Evolutionary conservation across 2,797 vertebrate species (phyloP), one percentile per base, ranked within the genome.

Genomic region (Thripadectes ignobilis): DNA sequence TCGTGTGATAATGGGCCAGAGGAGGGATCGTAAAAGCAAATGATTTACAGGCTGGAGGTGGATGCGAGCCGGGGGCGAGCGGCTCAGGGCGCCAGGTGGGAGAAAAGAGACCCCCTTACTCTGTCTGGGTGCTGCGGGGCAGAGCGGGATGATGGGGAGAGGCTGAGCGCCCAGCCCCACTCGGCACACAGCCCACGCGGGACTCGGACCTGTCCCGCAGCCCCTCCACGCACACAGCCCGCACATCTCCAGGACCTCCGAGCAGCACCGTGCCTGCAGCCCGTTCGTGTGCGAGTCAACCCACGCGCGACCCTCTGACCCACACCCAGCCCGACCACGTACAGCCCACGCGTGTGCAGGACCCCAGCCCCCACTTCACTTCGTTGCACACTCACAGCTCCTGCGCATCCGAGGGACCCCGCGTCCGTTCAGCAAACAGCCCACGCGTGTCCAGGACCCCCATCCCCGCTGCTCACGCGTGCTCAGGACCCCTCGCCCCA

Each of bases 1-100:
- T 96, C 41, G 45, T 74, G 92, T 36, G 92, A 96, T 92, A 94
- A 88, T 36, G 91, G 92, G 54, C 86, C 86, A 32, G 80, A 81
- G 86, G 45, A 88, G 39, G 54, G 73, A 68, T 92, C 15, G 46
- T 94, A 95, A 96, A 96, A 92, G 96, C 91, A 81, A 94, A 95
- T 96, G 66, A 96, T 96, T 95, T 94, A 92, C 96, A 90, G 91
- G 80, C 80, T 68, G 83, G 76, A 87, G 86, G 85, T 41, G 88
- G 93, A 71, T 43, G 77, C 23, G 34, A 67, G 74, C 34, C 3
- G 63, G 48, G 48, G 83, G 10, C 9, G 27, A 66, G 81, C 36
- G 7, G 75, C 74, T 32, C 58, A 6, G 78, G 82, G 75, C 12
- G 2, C 34, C 83, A 61, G 82, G 79, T 92, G 82, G 68, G 72